phyloP scores from a whole-genome alignment of 2,888 invertebrate species.

The Polia nebulosa region DNA sequence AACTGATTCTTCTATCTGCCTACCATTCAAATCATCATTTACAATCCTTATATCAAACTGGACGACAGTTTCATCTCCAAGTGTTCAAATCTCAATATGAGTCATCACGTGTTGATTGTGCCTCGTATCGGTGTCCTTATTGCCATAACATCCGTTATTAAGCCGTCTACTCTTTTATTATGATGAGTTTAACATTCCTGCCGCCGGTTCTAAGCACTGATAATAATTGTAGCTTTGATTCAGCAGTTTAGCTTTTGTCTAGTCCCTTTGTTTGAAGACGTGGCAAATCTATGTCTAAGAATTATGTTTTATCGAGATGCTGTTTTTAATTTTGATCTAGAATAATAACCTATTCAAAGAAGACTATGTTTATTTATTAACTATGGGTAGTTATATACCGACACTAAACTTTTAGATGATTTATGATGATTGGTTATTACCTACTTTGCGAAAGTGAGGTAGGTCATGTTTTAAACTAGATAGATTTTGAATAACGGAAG shows the following conservation, averaged over 20 bases:
- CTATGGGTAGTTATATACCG: not conserved
- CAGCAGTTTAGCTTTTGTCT: slow-evolving; percentile 34
- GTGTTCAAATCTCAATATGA: slow-evolving; percentile 39
- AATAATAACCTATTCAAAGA: not conserved
- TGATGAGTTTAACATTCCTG: slow-evolving; percentile 66
- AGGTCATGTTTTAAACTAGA: not conserved
- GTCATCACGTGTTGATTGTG: slow-evolving; percentile 40
- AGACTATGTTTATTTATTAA: not conserved
- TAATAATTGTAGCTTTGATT: slow-evolving; percentile 48
- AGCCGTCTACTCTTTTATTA: slow-evolving; percentile 56
- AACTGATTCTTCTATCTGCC: not conserved
- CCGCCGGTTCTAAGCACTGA: slow-evolving; percentile 27
- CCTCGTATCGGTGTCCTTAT: slow-evolving; percentile 49
- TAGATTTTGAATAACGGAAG: too few relatives aligned
- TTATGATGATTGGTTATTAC: not conserved
- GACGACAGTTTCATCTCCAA: slow-evolving; percentile 13
- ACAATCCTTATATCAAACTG: not conserved
- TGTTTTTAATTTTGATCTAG: not conserved
- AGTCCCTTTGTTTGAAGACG: slow-evolving; percentile 37
- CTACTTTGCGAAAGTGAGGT: not conserved
- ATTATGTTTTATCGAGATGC: slow-evolving; percentile 14
- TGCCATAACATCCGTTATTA: slow-evolving; percentile 64
- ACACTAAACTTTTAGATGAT: slow-evolving; percentile 1
- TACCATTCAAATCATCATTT: not conserved
- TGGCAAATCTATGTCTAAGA: not conserved